Evolutionary conservation across 2,113 vertebrate species (phyloP).

Genomic region (Varanus komodoensis): DNA sequence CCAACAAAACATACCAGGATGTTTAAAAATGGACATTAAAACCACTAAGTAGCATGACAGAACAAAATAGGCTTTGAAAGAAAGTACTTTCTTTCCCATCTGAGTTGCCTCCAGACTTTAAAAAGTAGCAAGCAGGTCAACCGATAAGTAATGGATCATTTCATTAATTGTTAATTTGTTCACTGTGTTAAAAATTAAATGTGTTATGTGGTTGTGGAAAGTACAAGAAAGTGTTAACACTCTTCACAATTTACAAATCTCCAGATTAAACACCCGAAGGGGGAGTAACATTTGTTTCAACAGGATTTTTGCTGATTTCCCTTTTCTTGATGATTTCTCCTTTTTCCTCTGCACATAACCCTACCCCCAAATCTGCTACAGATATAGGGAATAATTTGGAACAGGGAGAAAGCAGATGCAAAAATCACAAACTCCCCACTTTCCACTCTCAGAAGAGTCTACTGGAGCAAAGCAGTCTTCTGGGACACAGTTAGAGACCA

Average conservation of each 20-base stretch:
- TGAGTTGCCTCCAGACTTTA: not conserved
- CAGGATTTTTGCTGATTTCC: not conserved
- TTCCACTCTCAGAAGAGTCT: too few relatives aligned
- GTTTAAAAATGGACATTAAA: not conserved
- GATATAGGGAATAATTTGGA: too few relatives aligned
- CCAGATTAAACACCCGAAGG: not conserved
- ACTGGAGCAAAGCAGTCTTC: too few relatives aligned
- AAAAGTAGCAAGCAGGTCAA: not conserved
- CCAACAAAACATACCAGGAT: not conserved
- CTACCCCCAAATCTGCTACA: too few relatives aligned
- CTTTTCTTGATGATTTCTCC: too few relatives aligned
- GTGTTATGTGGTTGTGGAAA: not conserved
- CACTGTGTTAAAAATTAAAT: not conserved
- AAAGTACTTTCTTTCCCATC: not conserved
- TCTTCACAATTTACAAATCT: not conserved
- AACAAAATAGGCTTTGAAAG: not conserved
- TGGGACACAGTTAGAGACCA: not conserved
- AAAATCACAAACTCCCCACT: too few relatives aligned
- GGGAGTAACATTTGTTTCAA: not conserved
- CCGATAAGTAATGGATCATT: not conserved
- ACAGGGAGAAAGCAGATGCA: too few relatives aligned
- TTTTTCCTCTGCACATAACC: too few relatives aligned
- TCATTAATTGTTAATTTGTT: not conserved
- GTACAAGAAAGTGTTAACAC: not conserved
- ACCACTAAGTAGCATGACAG: not conserved